Evolutionary conservation across 2,888 invertebrate species (phyloP), one percentile per base, ranked within the genome.

Genomic region (Chrysotoxum bicinctum): DNA sequence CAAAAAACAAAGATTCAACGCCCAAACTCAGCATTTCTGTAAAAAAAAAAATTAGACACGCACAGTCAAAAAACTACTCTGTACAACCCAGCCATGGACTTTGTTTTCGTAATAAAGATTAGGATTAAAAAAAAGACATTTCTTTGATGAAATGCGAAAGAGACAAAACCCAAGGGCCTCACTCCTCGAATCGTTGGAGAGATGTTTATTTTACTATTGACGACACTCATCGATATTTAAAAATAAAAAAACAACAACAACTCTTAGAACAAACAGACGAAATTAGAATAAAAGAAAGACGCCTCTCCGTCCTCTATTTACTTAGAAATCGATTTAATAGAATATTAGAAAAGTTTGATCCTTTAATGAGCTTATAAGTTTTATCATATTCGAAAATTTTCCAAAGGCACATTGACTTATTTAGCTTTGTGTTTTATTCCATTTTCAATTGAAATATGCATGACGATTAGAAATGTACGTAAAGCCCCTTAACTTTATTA

Each of bases 281-380:
- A 5, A 26, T 26, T 21, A 37, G 50, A 73, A 40, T 40, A 72
- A 64, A 58, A 54, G n/a, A n/a, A n/a, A 43, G 43, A 43, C 50
- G 30, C 45, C 66, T 32, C 10, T 8, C 1, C 5, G 26, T 64
- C 64, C 62, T 30, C 43, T 52, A 50, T 50, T 48, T 58, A 35
- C 21, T 37, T 7, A 21, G 40, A 75, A 58, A 40, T 75, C 64
- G 66, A 66, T 81, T 30, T 50, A n/a, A 8, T 19, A 10, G 45
- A 76, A 75, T 75, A 70, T 70, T 76, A 64, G 58, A 69, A 81
- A 75, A 76, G 52, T 75, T 81, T 75, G 48, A 52, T 52, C 66
- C 50, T 56, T 74, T 77, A 54, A 48, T 66, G 32, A 54, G 66
- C 45, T 32, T 23, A n/a, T 40, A 45, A 52, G 26, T 54, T 45